Conservation (phyloP, 2,888 invertebrate genomes). For the Macrosoma leucophasiata region DNA sequence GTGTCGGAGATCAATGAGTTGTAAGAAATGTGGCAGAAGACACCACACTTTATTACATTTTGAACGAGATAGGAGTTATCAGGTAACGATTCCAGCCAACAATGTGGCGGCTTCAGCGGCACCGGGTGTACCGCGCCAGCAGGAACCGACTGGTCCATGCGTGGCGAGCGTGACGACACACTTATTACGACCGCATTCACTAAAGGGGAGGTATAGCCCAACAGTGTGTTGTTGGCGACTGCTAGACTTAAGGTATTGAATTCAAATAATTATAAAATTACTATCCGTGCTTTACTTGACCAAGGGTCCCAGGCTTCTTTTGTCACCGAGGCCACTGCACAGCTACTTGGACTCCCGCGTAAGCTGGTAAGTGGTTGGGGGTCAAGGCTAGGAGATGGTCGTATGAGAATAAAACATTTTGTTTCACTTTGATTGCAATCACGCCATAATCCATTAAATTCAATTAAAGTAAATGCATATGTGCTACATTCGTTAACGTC, state of each 20-base stretch:
- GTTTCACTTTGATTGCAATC: constrained; percentile 17
- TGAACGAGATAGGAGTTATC: no score
- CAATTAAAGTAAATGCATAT: constrained; percentile 20
- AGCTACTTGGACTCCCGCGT: constrained; percentile 19
- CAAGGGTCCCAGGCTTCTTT: constrained; percentile 26
- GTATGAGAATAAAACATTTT: constrained; percentile 13
- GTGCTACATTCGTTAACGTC: constrained; percentile 15
- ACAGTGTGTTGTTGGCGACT: constrained; percentile 15
- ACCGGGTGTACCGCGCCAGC: no score
- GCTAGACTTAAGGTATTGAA: constrained; percentile 10
- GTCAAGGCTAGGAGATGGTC: constrained; percentile 22
- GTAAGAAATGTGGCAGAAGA: no score
- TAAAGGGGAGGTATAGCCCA: not conserved
- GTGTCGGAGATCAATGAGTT: no score
- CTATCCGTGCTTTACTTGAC: constrained; percentile 18
- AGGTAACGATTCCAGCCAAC: no score
- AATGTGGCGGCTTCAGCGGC: no score
- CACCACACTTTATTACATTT: no score
- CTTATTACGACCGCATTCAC: constrained; percentile 1
- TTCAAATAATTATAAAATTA: constrained; percentile 8
- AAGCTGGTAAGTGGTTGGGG: constrained; percentile 13
- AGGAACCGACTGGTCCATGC: no score
- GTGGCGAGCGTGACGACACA: not conserved
- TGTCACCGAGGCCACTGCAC: constrained; percentile 20
- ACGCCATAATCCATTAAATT: constrained; percentile 7